Conservation (phyloP, 2,113 vertebrate genomes). For the Halichoeres trimaculatus region DNA sequence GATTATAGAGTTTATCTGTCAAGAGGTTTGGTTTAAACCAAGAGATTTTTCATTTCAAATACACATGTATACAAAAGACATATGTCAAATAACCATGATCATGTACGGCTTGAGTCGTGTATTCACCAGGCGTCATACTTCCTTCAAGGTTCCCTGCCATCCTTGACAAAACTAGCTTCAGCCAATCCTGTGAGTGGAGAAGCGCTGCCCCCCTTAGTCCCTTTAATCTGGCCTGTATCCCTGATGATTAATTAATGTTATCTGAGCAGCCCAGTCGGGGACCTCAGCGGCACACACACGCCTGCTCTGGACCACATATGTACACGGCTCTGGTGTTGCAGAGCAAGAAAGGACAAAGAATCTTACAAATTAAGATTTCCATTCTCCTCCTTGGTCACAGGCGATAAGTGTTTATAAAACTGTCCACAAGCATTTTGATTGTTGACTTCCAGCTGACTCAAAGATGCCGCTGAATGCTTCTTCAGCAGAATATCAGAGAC, state of each 20-base stretch:
- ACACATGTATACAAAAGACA: neutral
- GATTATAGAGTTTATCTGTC: too few species aligned
- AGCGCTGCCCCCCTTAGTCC: neutral
- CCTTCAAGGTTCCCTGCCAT: neutral
- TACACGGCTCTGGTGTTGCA: constrained; percentile 1
- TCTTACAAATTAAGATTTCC: neutral
- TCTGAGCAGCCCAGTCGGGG: constrained; percentile 1
- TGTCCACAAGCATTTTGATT: neutral
- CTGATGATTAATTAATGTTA: constrained; percentile 39
- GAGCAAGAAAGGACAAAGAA: neutral
- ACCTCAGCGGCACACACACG: constrained; percentile 3
- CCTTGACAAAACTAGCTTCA: neutral
- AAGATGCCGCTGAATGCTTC: neutral
- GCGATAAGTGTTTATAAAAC: constrained; percentile 1
- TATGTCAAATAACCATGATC: neutral
- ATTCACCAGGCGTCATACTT: neutral
- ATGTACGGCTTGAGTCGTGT: neutral
- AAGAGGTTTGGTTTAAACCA: neutral
- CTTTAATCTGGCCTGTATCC: constrained; percentile 28
- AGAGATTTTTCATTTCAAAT: neutral
- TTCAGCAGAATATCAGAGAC: constrained; percentile 6
- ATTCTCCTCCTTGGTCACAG: neutral
- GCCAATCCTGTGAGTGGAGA: neutral
- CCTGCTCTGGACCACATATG: neutral
- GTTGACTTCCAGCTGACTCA: neutral